Evolutionary conservation across 2,113 vertebrate genomes (phyloP).

Genomic region (Daubentonia madagascariensis): DNA sequence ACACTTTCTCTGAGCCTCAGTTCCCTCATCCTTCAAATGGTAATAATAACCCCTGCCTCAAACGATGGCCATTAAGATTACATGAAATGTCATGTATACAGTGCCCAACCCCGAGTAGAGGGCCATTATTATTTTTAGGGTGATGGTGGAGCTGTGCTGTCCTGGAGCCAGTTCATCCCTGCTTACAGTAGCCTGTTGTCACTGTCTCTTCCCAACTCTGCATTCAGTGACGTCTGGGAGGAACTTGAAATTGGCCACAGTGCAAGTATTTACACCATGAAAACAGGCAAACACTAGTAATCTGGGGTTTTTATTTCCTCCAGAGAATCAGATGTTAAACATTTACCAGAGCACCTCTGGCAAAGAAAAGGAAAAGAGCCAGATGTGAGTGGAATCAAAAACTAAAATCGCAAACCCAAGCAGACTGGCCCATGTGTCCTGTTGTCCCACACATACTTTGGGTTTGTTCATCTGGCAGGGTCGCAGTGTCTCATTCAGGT

Average conservation of each 20-base stretch:
- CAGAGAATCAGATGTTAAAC: background rate
- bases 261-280: background rate
- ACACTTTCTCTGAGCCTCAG: fast-evolving
- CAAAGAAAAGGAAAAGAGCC: background rate
- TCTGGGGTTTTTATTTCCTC: background rate
- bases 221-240: background rate
- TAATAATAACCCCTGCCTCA: background rate
- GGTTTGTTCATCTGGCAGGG: background rate
- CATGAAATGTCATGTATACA: fast-evolving
- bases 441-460: background rate
- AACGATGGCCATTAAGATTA: background rate
- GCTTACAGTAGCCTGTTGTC: fast-evolving
- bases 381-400: background rate
- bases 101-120: fast-evolving
- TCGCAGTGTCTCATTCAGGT: background rate
- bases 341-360: fast-evolving
- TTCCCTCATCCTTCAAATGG: background rate
- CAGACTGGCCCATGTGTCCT: fast-evolving
- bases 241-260: background rate
- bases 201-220: background rate
- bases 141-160: fast-evolving
- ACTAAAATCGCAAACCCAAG: fast-evolving
- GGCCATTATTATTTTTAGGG: too few species aligned
- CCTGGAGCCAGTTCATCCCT: background rate
- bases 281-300: background rate